A percentile compares a stretch with the other conserved stretches of the same genome.
Conservation (phyloP, 2,797 vertebrate species). For the Lemur catta region DNA sequence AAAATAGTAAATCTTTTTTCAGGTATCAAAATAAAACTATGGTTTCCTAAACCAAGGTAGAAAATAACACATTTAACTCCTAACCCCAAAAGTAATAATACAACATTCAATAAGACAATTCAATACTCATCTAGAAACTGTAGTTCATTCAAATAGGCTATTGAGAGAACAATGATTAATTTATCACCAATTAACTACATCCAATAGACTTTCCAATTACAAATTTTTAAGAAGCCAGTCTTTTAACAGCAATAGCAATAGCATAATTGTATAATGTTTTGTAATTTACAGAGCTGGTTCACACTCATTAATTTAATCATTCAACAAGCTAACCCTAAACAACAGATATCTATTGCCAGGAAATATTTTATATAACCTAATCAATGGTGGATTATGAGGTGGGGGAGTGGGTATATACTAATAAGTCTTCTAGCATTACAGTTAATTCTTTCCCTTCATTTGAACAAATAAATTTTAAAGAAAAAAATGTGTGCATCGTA, state of each 20-base stretch:
- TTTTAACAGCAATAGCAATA: slow-evolving; percentile 7
- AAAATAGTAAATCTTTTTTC: background rate
- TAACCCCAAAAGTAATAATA: slow-evolving; percentile 2
- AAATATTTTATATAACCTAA: background rate
- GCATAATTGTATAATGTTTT: slow-evolving; percentile 25
- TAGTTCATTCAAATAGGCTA: slow-evolving; percentile 38
- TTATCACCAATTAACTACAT: slow-evolving; percentile 36
- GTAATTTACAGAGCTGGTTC: background rate
- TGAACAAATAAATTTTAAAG: background rate
- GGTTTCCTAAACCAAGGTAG: background rate
- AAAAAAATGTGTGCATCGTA: background rate
- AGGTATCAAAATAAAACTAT: background rate
- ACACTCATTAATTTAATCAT: slow-evolving; percentile 11
- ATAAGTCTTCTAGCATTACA: background rate
- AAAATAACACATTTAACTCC: slow-evolving; percentile 18
- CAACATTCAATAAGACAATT: slow-evolving; percentile 30
- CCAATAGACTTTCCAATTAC: slow-evolving; percentile 2
- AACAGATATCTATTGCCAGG: background rate
- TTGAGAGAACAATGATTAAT: slow-evolving; percentile 40
- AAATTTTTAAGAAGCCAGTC: background rate
- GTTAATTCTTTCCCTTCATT: slow-evolving; percentile 2
- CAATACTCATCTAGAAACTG: slow-evolving; percentile 28
- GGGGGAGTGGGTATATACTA: background rate
- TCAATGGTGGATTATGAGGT: background rate
- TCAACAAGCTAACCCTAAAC: background rate